phyloP scores from a whole-genome alignment of 2,888 invertebrate genomes.

The Melikaiella ostensackeni region DNA sequence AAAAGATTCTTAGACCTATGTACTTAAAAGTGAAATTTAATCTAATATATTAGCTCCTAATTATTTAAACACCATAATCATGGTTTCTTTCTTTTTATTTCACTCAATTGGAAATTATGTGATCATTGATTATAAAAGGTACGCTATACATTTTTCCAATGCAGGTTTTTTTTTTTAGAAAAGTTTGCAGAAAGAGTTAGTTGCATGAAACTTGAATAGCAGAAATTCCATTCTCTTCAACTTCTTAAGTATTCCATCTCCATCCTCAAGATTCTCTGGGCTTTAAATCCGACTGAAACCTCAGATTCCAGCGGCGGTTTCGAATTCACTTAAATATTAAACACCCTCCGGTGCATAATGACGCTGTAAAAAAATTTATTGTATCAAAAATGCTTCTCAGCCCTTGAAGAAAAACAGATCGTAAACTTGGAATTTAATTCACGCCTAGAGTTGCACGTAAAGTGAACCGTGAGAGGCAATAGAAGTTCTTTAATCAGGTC shows the following conservation, averaged over 20 bases:
- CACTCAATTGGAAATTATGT: neutral
- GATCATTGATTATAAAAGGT: neutral
- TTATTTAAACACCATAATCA: neutral
- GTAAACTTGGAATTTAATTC: neutral
- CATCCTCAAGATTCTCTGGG: neutral
- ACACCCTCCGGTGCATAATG: conserved; percentile 10
- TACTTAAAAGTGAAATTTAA: conserved; percentile 12
- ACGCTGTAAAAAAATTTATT: conserved; percentile 9
- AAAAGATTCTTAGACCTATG: conserved; percentile 1
- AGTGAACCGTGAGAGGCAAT: neutral
- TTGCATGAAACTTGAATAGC: neutral
- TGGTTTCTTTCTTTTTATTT: neutral
- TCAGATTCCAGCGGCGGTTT: neutral
- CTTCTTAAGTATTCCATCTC: neutral
- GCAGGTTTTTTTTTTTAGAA: neutral
- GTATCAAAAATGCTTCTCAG: conserved; percentile 22
- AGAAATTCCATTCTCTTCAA: neutral
- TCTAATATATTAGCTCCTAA: neutral
- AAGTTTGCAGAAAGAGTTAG: neutral
- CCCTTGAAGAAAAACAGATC: neutral
- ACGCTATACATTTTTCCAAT: neutral
- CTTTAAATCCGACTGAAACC: neutral
- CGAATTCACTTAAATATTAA: conserved; percentile 29
- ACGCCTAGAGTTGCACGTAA: neutral
- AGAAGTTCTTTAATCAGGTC: conserved; percentile 32